Evolutionary conservation across 2,113 vertebrate genomes (phyloP), one percentile per base, ranked within the genome.

Genomic region (Circaetus gallicus): DNA sequence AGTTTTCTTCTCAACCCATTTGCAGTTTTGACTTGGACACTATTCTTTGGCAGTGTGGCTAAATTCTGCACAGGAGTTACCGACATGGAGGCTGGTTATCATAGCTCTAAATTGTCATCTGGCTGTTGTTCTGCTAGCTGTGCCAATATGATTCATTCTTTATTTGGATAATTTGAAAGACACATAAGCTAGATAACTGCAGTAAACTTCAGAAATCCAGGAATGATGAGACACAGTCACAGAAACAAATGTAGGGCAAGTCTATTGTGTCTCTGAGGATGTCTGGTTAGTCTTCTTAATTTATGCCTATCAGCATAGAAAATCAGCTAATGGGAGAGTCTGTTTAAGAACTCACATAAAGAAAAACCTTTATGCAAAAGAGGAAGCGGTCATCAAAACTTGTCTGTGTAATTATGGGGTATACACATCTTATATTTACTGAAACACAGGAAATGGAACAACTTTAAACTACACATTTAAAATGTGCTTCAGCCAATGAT

Each of bases 391-490:
- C 53, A 69, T 87, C 61, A 89, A 77, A 91, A 66, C 24, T 66
- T 88, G 43, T 43, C 69, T 61, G 4, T 85, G 36, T 56, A 92
- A 93, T 95, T 84, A 82, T 73, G 58, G 47, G 31, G 43, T 91
- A 15, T 61, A 38, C 17, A 52, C 12, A 29, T 74, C 40, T 70
- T 70, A 22, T 55, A 59, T 63, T 89, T 89, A 84, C 32, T 49
- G 62, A 85, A 93, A 78, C 28, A 77, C 59, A 86, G 78, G 81
- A 95, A 97, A 95, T 56, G 38, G 76, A 78, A 73, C 38, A 74
- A 70, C 62, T 91, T 78, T 36, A 79, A 91, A 62, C 20, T 49
- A 22, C 29, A 15, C n/a, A 24, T 87, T 92, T 94, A 91, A 94
- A 65, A 24, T 29, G 7, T 26, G 3, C 19, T 93, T 91, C 42